These are phyloP conservation scores for Papilio helenus DNA, from an alignment of 1,140 invertebrate species.

Conservation along the genomic window DNA sequence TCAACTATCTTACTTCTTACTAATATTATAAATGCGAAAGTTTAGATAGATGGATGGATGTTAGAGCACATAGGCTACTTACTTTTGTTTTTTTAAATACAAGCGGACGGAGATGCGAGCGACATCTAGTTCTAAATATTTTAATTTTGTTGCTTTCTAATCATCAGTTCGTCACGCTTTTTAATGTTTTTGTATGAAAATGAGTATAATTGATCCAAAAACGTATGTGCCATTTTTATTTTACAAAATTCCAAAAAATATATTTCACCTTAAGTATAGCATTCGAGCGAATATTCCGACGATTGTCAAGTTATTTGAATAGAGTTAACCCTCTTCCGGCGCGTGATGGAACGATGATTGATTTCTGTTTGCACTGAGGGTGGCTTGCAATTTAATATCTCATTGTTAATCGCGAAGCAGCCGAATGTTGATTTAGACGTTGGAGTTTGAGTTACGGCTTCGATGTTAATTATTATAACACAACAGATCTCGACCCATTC, in stretches of 20 bases:
- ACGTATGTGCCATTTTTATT: too few species aligned
- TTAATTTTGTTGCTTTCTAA: too few species aligned
- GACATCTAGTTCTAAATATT: too few species aligned
- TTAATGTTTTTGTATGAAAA: too few species aligned
- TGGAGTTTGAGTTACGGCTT: constrained; percentile 40
- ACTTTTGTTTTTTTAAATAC: too few species aligned
- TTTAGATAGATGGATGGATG: too few species aligned
- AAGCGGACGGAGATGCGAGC: too few species aligned
- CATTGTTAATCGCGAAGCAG: constrained; percentile 73
- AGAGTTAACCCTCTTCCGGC: constrained; percentile 71
- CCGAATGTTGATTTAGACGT: constrained; percentile 56
- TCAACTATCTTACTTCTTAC: too few species aligned
- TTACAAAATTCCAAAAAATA: not conserved
- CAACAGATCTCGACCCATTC: constrained; percentile 11
- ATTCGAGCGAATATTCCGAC: constrained; percentile 59
- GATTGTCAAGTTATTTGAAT: constrained; percentile 71
- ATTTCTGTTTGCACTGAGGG: constrained; percentile 78
- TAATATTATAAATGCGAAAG: too few species aligned
- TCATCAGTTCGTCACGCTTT: too few species aligned
- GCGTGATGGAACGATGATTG: constrained; percentile 75
- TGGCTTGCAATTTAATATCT: constrained; percentile 79
- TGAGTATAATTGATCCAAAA: too few species aligned
- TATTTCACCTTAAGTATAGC: not conserved
- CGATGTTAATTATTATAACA: constrained; percentile 71
- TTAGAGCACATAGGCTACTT: too few species aligned